Evolutionary conservation across 2,113 vertebrate species (phyloP), one percentile per base, ranked within the genome.

Genomic region (Camelus dromedarius): DNA sequence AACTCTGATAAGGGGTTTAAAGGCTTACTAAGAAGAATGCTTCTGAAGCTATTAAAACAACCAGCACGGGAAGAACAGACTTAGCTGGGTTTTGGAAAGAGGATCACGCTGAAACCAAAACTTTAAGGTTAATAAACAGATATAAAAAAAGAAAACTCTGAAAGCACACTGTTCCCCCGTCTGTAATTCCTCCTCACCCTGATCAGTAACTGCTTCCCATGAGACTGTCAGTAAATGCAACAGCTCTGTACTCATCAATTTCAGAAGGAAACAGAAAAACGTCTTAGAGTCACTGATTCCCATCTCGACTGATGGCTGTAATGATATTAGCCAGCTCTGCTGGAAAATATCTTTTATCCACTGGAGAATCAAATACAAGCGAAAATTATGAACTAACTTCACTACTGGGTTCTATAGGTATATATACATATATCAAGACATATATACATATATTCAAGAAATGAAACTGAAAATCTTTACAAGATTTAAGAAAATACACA

Each of bases 1-100:
- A 92, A 24, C 58, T 93, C 95, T 58, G 86, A 97, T 94, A 96
- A 96, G 67, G 80, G 92, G 50, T 91, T 97, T 97, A 96, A 97
- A 95, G 81, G 96, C 95, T 97, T 95, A 96, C 52, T 20, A 22
- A 84, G 69, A 97, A 92, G 80, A 98, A 96, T 93, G 94, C 15
- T 91, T 82, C 95, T 81, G 85, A 92, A 69, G 84, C 76, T 69
- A 77, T 92, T 81, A 91, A 91, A 96, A 93, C 72, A 52, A 54
- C 66, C 8, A 6, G 72, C 76, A 54, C 4, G 1, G 94, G 95
- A 94, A 91, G 93, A 38, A 58, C 0, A 6, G 88, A 69, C 95
- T 90, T 79, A 95, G 28, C 93, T 5, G 79, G 89, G 85, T 32
- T 93, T 88, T 96, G 54, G 60, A 94, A 88, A 80, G 86, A 90